Percentiles rank a stretch among this genome's conserved stretches.
Evolutionary conservation across 2,797 vertebrate genomes (phyloP).

Genomic region (Myiotriccus ornatus): DNA sequence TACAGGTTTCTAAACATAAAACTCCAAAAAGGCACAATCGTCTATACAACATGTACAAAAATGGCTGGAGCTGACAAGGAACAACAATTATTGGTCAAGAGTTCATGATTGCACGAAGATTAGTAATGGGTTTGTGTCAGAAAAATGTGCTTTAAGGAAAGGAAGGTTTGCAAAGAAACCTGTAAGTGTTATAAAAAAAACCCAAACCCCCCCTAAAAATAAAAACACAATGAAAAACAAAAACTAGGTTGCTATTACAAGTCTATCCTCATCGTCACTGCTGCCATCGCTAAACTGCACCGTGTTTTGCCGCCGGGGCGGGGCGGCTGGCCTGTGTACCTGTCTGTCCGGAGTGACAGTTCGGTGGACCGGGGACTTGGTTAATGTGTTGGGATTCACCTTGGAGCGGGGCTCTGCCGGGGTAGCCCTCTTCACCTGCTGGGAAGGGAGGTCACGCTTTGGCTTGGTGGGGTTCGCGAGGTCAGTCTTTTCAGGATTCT

Average conservation of each 20-base stretch:
- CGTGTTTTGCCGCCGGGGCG: slow-evolving; percentile 73
- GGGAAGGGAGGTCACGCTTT: slow-evolving; percentile 1
- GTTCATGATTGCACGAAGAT: slow-evolving; percentile 95
- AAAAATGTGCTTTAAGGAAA: slow-evolving; percentile 97
- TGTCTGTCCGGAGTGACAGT: slow-evolving; percentile 43
- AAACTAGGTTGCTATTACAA: slow-evolving; percentile 93
- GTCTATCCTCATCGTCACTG: slow-evolving; percentile 95
- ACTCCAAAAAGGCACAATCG: slow-evolving; percentile 98
- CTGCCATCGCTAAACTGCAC: slow-evolving; percentile 89
- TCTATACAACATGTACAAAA: slow-evolving; percentile 99
- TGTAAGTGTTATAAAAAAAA: slow-evolving; percentile 82
- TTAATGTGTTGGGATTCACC: neutral
- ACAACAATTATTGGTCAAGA: slow-evolving; percentile 92
- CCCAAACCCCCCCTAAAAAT: neutral
- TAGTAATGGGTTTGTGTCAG: slow-evolving; percentile 88
- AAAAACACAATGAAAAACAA: slow-evolving; percentile 57
- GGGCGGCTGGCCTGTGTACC: slow-evolving; percentile 48
- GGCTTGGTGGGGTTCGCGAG: neutral
- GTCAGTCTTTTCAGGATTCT: slow-evolving; percentile 48
- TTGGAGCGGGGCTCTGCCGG: slow-evolving; percentile 22
- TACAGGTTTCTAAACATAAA: slow-evolving; percentile 95
- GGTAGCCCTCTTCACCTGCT: slow-evolving; percentile 20
- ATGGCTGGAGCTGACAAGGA: slow-evolving; percentile 85
- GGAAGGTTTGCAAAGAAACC: slow-evolving; percentile 84
- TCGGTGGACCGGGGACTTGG: neutral